These are phyloP conservation scores for Actias luna DNA, from an alignment of 2,888 invertebrate species.

Conservation along the genomic window DNA sequence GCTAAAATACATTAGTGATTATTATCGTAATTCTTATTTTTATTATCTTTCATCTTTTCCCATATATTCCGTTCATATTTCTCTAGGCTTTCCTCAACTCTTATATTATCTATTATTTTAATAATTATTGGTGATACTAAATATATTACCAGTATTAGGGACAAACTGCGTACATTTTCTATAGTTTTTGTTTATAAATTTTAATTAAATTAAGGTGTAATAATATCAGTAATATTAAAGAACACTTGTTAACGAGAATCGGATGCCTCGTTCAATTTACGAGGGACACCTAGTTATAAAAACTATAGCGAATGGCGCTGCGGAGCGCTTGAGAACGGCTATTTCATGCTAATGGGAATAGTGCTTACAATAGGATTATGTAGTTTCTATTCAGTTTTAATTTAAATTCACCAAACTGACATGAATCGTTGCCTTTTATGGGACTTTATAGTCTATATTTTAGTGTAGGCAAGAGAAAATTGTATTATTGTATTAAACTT, in stretches of 20 bases:
- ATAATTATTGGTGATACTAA: too few species aligned
- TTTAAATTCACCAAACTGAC: constrained; percentile 30
- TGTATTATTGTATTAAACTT: too few species aligned
- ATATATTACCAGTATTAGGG: not conserved
- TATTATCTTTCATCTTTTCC: too few species aligned
- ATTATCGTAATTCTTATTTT: too few species aligned
- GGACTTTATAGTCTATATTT: not conserved
- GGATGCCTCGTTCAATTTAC: constrained; percentile 54
- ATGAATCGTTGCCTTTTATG: constrained; percentile 1
- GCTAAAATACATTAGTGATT: too few species aligned
- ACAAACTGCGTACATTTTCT: not conserved
- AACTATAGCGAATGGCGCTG: constrained; percentile 33
- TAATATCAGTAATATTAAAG: not conserved
- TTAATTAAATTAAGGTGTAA: not conserved
- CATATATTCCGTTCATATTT: too few species aligned
- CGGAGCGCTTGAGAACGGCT: constrained; percentile 47
- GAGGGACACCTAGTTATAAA: constrained; percentile 50
- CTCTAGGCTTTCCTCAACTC: too few species aligned
- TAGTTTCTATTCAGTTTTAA: constrained; percentile 41
- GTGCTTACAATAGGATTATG: constrained; percentile 62
- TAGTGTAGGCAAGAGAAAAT: not conserved
- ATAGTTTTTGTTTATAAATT: not conserved
- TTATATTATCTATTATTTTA: too few species aligned
- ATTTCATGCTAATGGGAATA: constrained; percentile 63
- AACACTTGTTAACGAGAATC: constrained; percentile 26